Evolutionary conservation across 2,113 vertebrate genomes (phyloP).

Genomic region (Andinoacara biseriatus): DNA sequence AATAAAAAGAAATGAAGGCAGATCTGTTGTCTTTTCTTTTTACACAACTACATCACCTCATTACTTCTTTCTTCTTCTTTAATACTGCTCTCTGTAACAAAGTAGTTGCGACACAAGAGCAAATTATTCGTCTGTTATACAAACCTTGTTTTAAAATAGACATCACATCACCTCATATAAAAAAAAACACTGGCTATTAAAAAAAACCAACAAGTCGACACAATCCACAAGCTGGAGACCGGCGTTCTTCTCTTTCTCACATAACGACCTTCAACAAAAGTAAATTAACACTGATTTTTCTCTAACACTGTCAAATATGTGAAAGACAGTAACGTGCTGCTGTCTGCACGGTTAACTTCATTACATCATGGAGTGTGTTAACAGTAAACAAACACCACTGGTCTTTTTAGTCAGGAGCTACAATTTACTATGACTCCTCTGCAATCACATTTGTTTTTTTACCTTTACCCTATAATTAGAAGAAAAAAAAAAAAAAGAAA

Average conservation of each 20-base stretch:
- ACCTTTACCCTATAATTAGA: conserved; percentile 17
- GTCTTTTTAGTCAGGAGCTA: conserved; percentile 43
- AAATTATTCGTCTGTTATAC: conserved; percentile 33
- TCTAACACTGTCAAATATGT: conserved; percentile 44
- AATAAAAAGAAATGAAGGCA: conserved; percentile 43
- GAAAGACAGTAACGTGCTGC: conserved; percentile 35
- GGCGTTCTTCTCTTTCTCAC: conserved; percentile 11
- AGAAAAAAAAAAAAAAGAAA: conserved; percentile 5
- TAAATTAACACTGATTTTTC: conserved; percentile 58
- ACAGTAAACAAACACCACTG: conserved; percentile 8
- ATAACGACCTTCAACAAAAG: conserved; percentile 15
- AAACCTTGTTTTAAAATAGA: conserved; percentile 58
- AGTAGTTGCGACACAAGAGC: conserved; percentile 26
- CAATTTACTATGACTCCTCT: conserved; percentile 38
- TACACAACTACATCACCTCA: neutral
- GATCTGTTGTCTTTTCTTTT: conserved; percentile 17
- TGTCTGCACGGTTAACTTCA: conserved; percentile 16
- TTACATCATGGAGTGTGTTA: conserved; percentile 41
- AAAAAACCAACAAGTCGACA: conserved; percentile 34
- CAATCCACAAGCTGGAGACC: conserved; percentile 32
- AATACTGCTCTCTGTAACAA: conserved; percentile 57
- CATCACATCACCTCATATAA: conserved; percentile 66
- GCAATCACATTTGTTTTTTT: neutral
- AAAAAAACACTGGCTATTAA: conserved; percentile 63
- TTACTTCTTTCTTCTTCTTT: conserved; percentile 14